A percentile compares a stretch with the other conserved stretches of the same genome.
Evolutionary conservation across 2,113 vertebrate species (phyloP).

Genomic region (Mastomys natalensis): DNA sequence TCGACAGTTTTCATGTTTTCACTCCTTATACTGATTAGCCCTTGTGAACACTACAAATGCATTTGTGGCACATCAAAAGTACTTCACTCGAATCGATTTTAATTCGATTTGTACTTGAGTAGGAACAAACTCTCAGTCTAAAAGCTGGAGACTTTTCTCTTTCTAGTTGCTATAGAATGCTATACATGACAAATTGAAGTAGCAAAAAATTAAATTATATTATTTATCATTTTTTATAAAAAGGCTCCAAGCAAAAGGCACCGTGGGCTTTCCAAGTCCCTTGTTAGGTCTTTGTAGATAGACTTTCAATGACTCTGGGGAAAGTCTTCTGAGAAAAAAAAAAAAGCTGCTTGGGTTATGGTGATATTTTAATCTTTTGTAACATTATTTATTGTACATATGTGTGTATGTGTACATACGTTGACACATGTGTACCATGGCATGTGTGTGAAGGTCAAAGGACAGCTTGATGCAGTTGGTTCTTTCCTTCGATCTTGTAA

Average conservation of each 20-base stretch:
- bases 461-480: neutral
- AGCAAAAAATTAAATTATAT: neutral
- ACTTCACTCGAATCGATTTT: slow-evolving; percentile 79
- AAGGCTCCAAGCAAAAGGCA: neutral
- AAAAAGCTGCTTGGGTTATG: neutral
- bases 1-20: slow-evolving; percentile 76
- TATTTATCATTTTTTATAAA: neutral
- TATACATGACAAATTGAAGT: neutral
- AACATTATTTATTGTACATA: neutral
- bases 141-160: slow-evolving; percentile 27
- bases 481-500: neutral
- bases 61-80: slow-evolving; percentile 67
- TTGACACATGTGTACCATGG: neutral
- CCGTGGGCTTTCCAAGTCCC: neutral
- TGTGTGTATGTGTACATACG: neutral
- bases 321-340: neutral
- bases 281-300: neutral
- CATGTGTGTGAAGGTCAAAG: neutral
- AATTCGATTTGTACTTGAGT: slow-evolving; percentile 70
- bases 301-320: neutral
- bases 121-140: slow-evolving; percentile 69
- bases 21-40: slow-evolving; percentile 80
- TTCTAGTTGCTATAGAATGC: slow-evolving; percentile 30
- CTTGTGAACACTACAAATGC: slow-evolving; percentile 81
- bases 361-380: neutral